These are phyloP conservation scores for Cichlasoma orientale DNA, from an alignment of 2,797 vertebrate species.

Conservation along the genomic window DNA sequence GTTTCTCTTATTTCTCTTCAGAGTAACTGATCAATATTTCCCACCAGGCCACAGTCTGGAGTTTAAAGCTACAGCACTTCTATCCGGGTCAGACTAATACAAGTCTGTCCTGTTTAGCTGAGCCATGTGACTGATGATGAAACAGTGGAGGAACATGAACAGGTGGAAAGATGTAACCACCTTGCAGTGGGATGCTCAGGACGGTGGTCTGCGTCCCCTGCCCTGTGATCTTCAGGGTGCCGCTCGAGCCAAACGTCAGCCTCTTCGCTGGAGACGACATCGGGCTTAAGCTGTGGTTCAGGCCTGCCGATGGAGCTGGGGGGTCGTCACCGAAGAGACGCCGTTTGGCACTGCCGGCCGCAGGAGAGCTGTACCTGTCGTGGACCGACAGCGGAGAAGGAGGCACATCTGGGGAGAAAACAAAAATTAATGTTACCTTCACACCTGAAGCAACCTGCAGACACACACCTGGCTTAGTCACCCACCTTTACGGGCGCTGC, in stretches of 20 bases:
- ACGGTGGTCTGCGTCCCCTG: constrained; percentile 78
- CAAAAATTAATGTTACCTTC: fast-evolving
- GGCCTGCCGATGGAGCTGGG: not conserved
- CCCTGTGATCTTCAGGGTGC: constrained; percentile 74
- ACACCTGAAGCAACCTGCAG: not conserved
- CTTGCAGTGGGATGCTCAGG: constrained; percentile 86
- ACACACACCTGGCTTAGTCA: not conserved
- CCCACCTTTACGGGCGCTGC: constrained; percentile 85
- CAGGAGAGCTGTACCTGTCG: constrained; percentile 93
- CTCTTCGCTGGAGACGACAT: constrained; percentile 80
- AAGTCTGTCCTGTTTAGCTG: not conserved
- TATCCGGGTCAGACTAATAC: too few relatives aligned
- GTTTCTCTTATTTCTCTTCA: too few relatives aligned
- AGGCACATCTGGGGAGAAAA: constrained; percentile 78
- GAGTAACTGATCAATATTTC: too few relatives aligned
- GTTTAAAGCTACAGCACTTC: too few relatives aligned
- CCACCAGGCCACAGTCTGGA: too few relatives aligned
- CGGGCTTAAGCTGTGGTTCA: constrained; percentile 39
- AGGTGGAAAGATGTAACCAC: constrained; percentile 58
- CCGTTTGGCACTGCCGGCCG: constrained; percentile 93
- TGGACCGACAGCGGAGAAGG: constrained; percentile 92
- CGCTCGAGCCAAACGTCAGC: constrained; percentile 77
- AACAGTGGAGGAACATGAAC: not conserved
- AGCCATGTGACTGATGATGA: not conserved
- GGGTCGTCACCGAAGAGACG: constrained; percentile 93